These are phyloP conservation scores for Zoanthus solanderi DNA, from an alignment of 92 coral and sea anemone species.

Conservation along the genomic window DNA sequence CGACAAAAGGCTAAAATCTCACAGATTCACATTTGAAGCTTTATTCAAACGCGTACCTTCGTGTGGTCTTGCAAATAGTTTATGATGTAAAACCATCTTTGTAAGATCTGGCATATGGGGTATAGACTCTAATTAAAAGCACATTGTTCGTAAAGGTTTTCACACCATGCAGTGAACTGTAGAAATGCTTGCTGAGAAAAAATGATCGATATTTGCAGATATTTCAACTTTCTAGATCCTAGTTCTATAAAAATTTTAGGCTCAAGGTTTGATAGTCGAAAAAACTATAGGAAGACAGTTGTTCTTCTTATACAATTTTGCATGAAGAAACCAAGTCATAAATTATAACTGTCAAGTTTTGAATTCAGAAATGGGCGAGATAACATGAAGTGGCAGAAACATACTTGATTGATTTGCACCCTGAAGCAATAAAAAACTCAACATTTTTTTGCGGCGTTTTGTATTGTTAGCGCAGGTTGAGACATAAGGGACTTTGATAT, in stretches of 20 bases:
- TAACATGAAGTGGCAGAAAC: conserved; percentile 24
- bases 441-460: conserved; percentile 18
- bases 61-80: conserved; percentile 22
- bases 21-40: not conserved
- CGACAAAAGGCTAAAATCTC: not conserved
- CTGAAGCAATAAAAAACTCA: conserved; percentile 18
- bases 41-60: not conserved
- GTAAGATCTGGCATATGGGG: not conserved
- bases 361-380: conserved; percentile 11
- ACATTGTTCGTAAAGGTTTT: conserved; percentile 46
- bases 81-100: not conserved
- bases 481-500: conserved; percentile 15
- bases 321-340: conserved; percentile 20
- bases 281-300: not conserved
- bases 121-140: conserved; percentile 37
- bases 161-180: conserved; percentile 45
- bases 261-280: not conserved
- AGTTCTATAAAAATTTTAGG: not conserved
- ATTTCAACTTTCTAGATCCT: not conserved
- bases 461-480: conserved; percentile 31
- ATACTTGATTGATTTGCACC: not conserved
- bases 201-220: conserved; percentile 39
- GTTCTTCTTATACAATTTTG: not conserved
- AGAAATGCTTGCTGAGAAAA: conserved; percentile 44
- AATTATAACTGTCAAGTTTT: conserved; percentile 32